phyloP scores from a whole-genome alignment of 2,797 vertebrate species.

The Halcyon badia region DNA sequence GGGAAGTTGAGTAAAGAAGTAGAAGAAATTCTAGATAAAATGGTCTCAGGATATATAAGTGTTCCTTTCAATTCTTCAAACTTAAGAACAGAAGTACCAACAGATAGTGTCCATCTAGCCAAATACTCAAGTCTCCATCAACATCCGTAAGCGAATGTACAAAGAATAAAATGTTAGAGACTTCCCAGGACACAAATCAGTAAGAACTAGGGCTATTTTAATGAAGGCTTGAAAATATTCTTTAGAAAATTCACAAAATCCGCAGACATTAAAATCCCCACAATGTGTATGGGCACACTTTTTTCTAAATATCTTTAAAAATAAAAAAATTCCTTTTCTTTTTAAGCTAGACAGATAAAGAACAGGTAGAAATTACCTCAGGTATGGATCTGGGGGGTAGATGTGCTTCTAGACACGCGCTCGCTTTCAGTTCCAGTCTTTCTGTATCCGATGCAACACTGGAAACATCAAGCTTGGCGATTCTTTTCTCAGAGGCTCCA shows the following conservation, averaged over 20 bases:
- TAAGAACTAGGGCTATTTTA: background rate
- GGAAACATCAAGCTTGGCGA: constrained; percentile 94
- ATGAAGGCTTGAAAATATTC: background rate
- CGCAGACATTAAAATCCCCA: background rate
- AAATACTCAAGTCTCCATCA: background rate
- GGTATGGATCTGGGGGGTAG: constrained; percentile 37
- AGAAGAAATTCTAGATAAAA: background rate
- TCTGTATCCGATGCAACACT: constrained; percentile 96
- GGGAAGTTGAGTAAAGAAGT: background rate
- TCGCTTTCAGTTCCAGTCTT: constrained; percentile 90
- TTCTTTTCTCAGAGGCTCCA: constrained; percentile 88
- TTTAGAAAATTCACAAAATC: background rate
- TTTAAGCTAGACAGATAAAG: background rate
- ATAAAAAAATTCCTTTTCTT: background rate
- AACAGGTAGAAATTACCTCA: constrained; percentile 79
- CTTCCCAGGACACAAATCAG: background rate
- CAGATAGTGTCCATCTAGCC: background rate
- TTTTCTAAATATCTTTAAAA: background rate
- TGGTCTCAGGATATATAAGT: background rate
- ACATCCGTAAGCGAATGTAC: background rate
- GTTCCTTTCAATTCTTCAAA: background rate
- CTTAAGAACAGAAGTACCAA: background rate
- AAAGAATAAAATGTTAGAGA: background rate
- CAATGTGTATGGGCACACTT: accelerated
- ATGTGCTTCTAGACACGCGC: constrained; percentile 49